Conservation (phyloP, 1,140 invertebrate genomes). For the Orchesella cincta region DNA sequence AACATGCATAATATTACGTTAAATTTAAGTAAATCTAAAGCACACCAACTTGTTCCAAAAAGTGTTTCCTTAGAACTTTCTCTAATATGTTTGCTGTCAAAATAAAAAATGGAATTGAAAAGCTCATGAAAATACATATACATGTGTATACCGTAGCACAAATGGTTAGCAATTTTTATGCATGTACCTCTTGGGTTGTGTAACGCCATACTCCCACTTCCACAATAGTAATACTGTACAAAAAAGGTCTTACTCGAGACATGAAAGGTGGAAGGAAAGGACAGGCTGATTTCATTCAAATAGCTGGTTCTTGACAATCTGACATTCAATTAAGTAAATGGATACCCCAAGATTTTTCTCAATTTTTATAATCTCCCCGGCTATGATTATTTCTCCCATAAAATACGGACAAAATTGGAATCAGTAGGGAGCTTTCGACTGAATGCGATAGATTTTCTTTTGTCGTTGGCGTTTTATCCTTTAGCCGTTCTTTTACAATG, state of each 20-base stretch:
- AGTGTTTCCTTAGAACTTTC: no score
- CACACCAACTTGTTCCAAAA: no score
- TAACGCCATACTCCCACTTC: no score
- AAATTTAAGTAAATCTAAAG: no score
- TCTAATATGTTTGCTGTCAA: background rate
- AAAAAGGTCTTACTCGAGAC: background rate
- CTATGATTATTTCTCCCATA: background rate
- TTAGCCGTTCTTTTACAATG: background rate
- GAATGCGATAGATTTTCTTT: no score
- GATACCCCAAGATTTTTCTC: background rate
- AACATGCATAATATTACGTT: no score
- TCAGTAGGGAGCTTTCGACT: no score
- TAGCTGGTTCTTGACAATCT: background rate
- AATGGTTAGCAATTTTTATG: background rate
- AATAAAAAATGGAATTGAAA: background rate
- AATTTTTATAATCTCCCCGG: background rate
- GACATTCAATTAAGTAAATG: constrained; percentile 21
- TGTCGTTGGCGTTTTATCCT: no score
- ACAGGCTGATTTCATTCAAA: background rate
- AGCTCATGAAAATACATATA: background rate
- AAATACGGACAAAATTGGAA: background rate
- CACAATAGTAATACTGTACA: background rate
- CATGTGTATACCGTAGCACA: background rate
- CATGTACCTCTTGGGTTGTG: no score
- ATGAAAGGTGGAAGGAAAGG: background rate